Percentiles rank a stretch among this genome's conserved stretches.
These are phyloP conservation scores for Macaca nemestrina DNA, from an alignment of 2,113 vertebrate genomes.

Conservation along the genomic window DNA sequence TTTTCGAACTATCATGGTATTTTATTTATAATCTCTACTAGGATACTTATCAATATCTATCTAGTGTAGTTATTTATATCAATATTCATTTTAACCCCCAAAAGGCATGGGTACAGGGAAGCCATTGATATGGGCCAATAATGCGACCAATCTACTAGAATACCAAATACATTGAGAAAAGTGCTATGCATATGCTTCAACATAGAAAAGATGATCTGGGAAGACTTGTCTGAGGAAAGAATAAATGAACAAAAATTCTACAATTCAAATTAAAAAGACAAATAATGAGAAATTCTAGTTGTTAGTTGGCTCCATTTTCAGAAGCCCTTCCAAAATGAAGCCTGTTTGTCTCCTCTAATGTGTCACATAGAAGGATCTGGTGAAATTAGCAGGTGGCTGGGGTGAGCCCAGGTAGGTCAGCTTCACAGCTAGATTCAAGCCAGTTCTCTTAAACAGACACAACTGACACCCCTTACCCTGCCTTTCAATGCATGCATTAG, in stretches of 20 bases:
- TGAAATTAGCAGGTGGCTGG: not conserved
- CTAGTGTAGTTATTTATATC: not conserved
- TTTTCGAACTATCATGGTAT: not conserved
- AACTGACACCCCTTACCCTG: not conserved
- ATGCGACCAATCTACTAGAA: not conserved
- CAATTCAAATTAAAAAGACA: not conserved
- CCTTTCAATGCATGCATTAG: not conserved
- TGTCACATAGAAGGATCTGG: not conserved
- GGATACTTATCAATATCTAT: not conserved
- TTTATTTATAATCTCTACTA: not conserved
- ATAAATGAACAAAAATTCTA: not conserved
- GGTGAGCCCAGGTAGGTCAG: not conserved
- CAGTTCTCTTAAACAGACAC: not conserved
- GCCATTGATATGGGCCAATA: not conserved
- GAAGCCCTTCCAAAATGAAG: not conserved
- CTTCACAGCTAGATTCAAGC: not conserved
- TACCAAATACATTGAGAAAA: not conserved
- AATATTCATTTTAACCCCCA: not conserved
- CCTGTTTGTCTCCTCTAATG: not conserved
- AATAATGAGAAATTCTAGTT: constrained; percentile 11
- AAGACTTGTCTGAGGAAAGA: constrained; percentile 37
- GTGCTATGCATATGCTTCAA: not conserved
- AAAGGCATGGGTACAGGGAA: not conserved
- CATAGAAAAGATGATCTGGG: not conserved
- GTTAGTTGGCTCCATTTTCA: constrained; percentile 2